These are phyloP conservation scores for Apogon hyalosoma DNA, from an alignment of 2,797 vertebrate genomes.

Conservation along the genomic window DNA sequence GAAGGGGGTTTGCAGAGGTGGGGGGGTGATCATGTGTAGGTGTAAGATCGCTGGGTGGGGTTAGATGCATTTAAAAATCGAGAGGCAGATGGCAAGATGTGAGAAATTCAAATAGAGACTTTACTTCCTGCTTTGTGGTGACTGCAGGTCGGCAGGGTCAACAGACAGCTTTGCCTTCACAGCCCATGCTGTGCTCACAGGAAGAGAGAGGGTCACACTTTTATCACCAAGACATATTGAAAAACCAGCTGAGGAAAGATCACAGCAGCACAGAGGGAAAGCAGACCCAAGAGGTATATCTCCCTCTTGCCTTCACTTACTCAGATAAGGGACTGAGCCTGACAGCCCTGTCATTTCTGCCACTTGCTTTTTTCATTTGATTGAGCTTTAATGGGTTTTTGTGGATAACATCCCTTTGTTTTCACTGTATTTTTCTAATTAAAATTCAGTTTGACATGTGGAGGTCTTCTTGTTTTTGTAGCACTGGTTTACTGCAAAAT, in stretches of 20 bases:
- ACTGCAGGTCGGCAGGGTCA: constrained; percentile 66
- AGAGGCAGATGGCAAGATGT: constrained; percentile 72
- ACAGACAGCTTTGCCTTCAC: constrained; percentile 60
- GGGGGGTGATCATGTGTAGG: constrained; percentile 16
- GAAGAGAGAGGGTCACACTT: constrained; percentile 70
- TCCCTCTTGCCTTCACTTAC: constrained; percentile 59
- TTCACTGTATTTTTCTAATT: constrained; percentile 56
- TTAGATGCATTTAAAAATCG: constrained; percentile 42
- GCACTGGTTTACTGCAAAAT: constrained; percentile 42
- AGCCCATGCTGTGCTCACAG: constrained; percentile 53
- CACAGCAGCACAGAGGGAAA: constrained; percentile 52
- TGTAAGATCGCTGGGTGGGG: constrained; percentile 14
- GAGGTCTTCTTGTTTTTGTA: constrained; percentile 46
- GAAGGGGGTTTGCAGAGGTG: background rate
- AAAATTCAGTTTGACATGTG: constrained; percentile 50
- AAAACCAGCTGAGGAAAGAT: constrained; percentile 70
- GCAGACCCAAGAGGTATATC: constrained; percentile 60
- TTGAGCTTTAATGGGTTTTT: constrained; percentile 73
- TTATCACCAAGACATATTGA: constrained; percentile 74
- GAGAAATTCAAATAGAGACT: constrained; percentile 64
- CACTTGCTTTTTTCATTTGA: constrained; percentile 67
- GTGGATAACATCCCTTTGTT: constrained; percentile 60
- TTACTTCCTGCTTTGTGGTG: constrained; percentile 57
- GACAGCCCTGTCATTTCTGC: constrained; percentile 69
- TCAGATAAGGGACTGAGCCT: constrained; percentile 61